Base-by-base conservation (phyloP, 2,113 vertebrate genomes). In the Atrichornis clamosus region DNA sequence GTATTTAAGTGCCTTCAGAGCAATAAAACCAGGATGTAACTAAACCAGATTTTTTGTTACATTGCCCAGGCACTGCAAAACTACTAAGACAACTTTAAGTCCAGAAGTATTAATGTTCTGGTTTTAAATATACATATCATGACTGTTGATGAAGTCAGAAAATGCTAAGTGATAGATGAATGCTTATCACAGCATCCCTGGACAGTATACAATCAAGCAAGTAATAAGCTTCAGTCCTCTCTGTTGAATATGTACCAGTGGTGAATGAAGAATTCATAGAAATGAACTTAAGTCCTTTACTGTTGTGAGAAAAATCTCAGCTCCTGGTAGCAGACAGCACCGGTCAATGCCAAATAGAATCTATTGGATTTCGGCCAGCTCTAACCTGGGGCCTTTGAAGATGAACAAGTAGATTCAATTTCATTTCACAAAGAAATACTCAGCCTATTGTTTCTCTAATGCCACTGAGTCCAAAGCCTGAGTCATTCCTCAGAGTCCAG, bases 391-490 rank as follows among this genome's bases (percentile, higher is more conserved):
- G 44, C 24, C 47, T 79, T 35, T 73, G n/a, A 92, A 27, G 16
- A 10, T 27, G 12, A 87, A 58, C 26, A 74, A 82, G 26, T 30
- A 62, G 10, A 46, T 72, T 46, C 9, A 7, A 53, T 12, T 70
- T 58, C 4, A 55, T 75, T 75, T 72, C 75, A 72, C 26, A 68
- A 59, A 63, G 9, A 20, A 28, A 53, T 58, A 37, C 12, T 50
- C 1, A 0, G 13, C 26, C 44, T 49, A 37, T 50, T 64, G 14
- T 37, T 67, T 16, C 26, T 49, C 55, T 26, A 28, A 44, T 24
- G 6, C 11, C 35, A 42, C 6, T 0, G 0, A 65, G 10, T 26
- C 41, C 32, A 91, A 89, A 82, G 22, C 21, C 27, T 37, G 21
- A 84, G 15, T 46, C 16, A 64, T 59, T 76, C 21, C 41, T 20